Evolutionary conservation across 2,113 vertebrate genomes (phyloP).

Genomic region (Athene cunicularia): DNA sequence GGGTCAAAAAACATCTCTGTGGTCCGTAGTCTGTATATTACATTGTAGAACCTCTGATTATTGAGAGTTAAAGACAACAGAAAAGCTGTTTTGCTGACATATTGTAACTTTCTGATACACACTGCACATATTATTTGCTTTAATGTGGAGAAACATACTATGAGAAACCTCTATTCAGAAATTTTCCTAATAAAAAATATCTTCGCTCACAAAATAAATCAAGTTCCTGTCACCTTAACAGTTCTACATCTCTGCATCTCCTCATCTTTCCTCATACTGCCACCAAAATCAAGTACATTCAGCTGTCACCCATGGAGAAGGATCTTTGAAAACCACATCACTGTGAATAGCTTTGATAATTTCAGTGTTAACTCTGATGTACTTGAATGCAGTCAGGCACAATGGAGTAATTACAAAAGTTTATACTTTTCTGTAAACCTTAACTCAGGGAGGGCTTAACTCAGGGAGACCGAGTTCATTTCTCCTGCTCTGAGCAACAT

Average conservation of each 20-base stretch:
- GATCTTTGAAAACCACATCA: neutral
- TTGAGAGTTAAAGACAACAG: neutral
- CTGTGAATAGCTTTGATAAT: neutral
- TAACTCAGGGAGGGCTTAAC: neutral
- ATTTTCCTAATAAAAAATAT: neutral
- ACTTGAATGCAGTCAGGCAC: neutral
- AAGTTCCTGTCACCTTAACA: neutral
- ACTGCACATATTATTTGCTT: neutral
- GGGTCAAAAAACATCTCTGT: neutral
- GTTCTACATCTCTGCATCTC: neutral
- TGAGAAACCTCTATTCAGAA: neutral
- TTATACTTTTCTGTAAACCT: neutral
- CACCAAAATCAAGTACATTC: neutral
- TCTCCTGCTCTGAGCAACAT: neutral
- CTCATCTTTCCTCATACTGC: neutral
- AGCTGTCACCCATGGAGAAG: neutral
- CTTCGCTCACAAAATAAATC: neutral
- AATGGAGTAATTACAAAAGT: neutral
- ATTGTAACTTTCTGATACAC: neutral
- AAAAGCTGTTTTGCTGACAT: neutral
- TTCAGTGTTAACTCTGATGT: neutral
- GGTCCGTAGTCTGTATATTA: neutral
- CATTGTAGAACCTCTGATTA: neutral
- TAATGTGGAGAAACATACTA: neutral
- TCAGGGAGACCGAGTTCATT: neutral